Evolutionary conservation across 2,888 invertebrate species (phyloP), one percentile per base, ranked within the genome.

Genomic region (Amorpha juglandis): DNA sequence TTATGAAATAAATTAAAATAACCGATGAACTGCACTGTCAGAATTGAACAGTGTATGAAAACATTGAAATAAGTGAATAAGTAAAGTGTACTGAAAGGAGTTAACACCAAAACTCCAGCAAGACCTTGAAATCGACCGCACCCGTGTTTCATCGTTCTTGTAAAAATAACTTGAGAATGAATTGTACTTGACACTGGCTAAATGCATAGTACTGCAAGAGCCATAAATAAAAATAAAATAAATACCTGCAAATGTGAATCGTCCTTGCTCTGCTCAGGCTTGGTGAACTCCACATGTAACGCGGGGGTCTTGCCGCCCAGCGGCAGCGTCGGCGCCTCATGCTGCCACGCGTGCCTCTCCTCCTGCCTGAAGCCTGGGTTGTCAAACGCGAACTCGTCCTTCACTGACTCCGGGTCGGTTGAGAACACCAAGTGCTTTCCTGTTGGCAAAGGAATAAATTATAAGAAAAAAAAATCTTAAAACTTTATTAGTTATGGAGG

Each of bases 371-470:
- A 97, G 67, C 96, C 96, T 19, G 96, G 96, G 91, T 97, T 97
- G 87, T 97, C 97, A 86, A 96, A 97, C 0, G 97, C 97, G 83
- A 95, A 97, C 75, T 96, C 96, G 74, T 95, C 95, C 72, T 95
- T 96, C n/a, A 96, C 96, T 65, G 95, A 95, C 80, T 96, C 96
- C 0, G 96, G 96, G 82, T 96, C 96, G 38, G 95, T 96, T 71
- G 96, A 95, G 82, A 96, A 92, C 42, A 96, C 96, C 69, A 96
- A 89, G 78, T 96, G 96, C 80, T 96, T 95, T 74, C 95, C 96
- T 96, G 94, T 64, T 62, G 71, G 81, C 78, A 84, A 89, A 19
- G 16, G 33, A 21, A 55, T 7, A 19, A 14, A 19, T 42, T 19
- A 19, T 50, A 12, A 12, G 48, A n/a, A n/a, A n/a, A n/a, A 6